Conservation (phyloP, 2,113 vertebrate genomes). For the Hiodon tergisus region DNA sequence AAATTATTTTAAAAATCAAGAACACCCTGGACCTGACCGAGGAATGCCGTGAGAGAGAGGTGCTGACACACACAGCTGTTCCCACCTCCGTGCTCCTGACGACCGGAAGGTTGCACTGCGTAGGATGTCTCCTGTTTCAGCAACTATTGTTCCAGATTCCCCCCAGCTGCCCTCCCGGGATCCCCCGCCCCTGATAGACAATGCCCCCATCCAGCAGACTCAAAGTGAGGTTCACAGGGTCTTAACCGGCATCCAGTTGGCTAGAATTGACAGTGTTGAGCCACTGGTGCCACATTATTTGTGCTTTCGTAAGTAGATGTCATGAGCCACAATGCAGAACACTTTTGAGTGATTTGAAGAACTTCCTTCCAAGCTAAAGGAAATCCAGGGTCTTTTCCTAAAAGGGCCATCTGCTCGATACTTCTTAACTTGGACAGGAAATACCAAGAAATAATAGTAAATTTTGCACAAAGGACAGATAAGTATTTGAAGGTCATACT, state of each 20-base stretch:
- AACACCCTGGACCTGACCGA: constrained; percentile 6
- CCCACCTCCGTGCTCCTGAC: constrained; percentile 10
- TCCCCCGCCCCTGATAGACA: neutral
- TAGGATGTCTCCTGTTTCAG: constrained; percentile 32
- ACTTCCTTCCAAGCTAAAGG: too few species aligned
- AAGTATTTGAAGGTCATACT: too few species aligned
- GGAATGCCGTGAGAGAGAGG: neutral
- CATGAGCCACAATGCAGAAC: too few species aligned
- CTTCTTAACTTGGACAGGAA: too few species aligned
- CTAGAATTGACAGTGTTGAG: too few species aligned
- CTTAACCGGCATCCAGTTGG: neutral
- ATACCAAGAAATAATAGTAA: too few species aligned
- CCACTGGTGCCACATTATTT: too few species aligned
- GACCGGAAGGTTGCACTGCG: neutral
- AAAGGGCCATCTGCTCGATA: too few species aligned
- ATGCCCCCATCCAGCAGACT: constrained; percentile 13
- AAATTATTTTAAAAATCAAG: constrained; percentile 18
- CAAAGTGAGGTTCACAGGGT: neutral
- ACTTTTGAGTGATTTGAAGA: too few species aligned
- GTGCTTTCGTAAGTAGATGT: too few species aligned
- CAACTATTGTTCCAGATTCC: constrained; percentile 33
- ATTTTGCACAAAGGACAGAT: too few species aligned
- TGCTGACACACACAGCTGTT: constrained; percentile 21
- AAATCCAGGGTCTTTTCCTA: too few species aligned
- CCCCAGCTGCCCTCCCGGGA: neutral